Conservation (phyloP, 2,797 vertebrate species). For the Podargus strigoides region DNA sequence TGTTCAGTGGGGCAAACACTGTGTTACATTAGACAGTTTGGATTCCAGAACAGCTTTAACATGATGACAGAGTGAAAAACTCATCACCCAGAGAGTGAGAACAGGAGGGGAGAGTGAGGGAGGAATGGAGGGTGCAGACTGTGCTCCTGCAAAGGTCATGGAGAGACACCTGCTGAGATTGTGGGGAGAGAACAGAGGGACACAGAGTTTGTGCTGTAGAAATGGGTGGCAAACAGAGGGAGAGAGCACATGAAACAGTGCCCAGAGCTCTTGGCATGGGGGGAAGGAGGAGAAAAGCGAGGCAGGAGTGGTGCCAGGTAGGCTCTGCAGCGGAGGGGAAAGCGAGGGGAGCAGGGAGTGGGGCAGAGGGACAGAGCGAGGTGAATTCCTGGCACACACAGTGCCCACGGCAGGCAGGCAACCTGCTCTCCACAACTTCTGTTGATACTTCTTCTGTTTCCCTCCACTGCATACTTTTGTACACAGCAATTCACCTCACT, state of each 20-base stretch:
- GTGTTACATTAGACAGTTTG: neutral
- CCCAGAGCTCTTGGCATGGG: accelerated
- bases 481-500: neutral
- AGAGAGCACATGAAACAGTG: neutral
- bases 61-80: neutral
- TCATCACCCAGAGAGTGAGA: neutral
- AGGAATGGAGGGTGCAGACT: neutral
- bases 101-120: neutral
- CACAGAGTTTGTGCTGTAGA: neutral
- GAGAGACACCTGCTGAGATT: neutral
- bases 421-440: neutral
- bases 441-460: neutral
- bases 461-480: neutral
- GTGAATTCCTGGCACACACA: neutral
- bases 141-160: neutral
- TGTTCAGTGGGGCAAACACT: neutral
- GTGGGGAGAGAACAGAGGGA: neutral
- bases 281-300: neutral
- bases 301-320: neutral
- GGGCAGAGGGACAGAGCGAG: neutral
- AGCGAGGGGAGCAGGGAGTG: neutral
- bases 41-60: neutral
- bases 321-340: neutral
- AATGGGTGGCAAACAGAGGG: neutral
- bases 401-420: neutral